Evolutionary conservation across 2,113 vertebrate species (phyloP), one percentile per base, ranked within the genome.

Genomic region (Ceyx melanurus): DNA sequence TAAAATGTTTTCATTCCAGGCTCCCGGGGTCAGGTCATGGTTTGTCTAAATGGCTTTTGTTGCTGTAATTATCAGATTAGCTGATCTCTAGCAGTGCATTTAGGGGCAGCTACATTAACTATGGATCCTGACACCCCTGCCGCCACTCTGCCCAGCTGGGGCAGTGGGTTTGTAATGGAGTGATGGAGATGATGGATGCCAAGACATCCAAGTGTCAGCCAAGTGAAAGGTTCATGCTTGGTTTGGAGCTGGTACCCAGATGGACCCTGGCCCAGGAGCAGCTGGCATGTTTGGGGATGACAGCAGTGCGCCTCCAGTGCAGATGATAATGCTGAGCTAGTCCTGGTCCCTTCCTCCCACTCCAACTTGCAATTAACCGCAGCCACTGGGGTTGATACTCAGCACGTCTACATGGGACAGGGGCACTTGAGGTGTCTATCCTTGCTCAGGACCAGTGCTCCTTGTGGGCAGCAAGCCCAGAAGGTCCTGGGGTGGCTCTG

Each of bases 1-100:
- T 92, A 96, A 95, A 96, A 95, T 97, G 97, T 97, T 97, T 97
- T 97, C 97, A 97, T 97, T 97, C 96, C 97, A 97, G 88, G 46
- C 90, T 91, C 92, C 2, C 4, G 20, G 82, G 97, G 97, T 97
- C 97, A 97, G 97, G 97, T 97, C 97, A 97, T 92, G 95, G 96
- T 96, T 97, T 96, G 96, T 97, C 97, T 96, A 96, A 97, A 97
- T 96, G 96, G 94, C 92, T 96, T 96, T 97, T 96, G 94, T 97
- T 94, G 96, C 90, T 97, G 94, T 96, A 96, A 97, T 97, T 97
- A 97, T 97, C 96, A 97, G 97, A 97, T 97, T 96, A 97, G 82
- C 81, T 92, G 96, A 97, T 96, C 97, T 96, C 94, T 92, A 76
- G 92, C 21, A 25, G 92, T 62, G 86, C 23, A 64, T 96, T 96